Base-by-base conservation (phyloP, 37 sponge, comb jelly and placozoan genomes). In the Petrosia ficiformis region DNA sequence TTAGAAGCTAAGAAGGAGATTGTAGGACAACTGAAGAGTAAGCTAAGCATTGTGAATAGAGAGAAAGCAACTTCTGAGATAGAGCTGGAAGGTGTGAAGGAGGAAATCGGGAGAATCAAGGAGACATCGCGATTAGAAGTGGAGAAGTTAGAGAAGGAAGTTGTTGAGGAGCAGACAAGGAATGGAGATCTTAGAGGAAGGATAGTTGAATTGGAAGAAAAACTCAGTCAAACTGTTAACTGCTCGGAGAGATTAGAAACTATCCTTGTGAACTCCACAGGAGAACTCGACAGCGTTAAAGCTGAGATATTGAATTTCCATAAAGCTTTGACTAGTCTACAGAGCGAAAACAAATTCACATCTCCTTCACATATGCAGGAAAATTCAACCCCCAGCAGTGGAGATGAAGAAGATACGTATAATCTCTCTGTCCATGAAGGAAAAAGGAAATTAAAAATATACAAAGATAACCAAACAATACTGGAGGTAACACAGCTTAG, bases 11-110 rank as follows among this genome's bases (percentile, higher is more conserved):
- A 81, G 75, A 77, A 85, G 2, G 78, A 80, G 31, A 65, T 72
- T 41, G 25, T 90, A 21, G 82, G 59, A 6, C 86, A 81, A 69
- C 77, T 90, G 34, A 67, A 77, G 30, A 65, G 44, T 56, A 80
- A 85, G 36, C 48, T 84, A 19, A 81, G 44, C 21, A 25, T 65
- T 0, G 61, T 37, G 41, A 60, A 72, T 0, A 57, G 76, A 43
- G 86, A 90, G 73, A 76, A 64, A 43, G 67, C 79, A 6, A 64
- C 63, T 28, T 14, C 61, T 52, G 86, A 90, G 70, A 90, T 85
- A 24, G 86, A 90, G 40, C 57, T 85, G 11, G 85, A 90, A 2
- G 77, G 67, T 6, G 41, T 85, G 33, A 84, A 68, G 29, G 65
- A 81, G 28, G 86, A 85, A 48, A 14, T 85, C 19, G 57, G 77